These are phyloP conservation scores for Silvanus unidentatus DNA, from an alignment of 2,888 invertebrate species.

Conservation along the genomic window DNA sequence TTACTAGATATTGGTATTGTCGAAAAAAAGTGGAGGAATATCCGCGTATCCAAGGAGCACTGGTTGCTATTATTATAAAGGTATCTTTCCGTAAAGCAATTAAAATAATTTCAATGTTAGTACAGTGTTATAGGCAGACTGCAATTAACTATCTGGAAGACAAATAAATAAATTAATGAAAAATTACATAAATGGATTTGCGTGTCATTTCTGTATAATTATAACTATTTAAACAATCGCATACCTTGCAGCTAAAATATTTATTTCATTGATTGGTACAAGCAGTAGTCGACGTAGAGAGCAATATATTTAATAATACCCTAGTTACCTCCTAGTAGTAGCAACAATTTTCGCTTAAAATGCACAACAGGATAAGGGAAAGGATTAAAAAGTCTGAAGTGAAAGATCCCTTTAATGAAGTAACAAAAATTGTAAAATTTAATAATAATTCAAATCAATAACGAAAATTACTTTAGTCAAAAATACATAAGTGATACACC, in stretches of 20 bases:
- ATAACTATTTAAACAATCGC: slow-evolving; percentile 5
- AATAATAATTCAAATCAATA: too few species aligned
- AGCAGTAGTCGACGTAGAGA: too few species aligned
- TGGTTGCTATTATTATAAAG: slow-evolving; percentile 3
- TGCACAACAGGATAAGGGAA: too few species aligned
- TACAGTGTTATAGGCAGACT: slow-evolving; percentile 13
- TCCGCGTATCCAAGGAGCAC: slow-evolving; percentile 5
- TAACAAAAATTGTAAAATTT: too few species aligned
- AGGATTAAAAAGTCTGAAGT: too few species aligned
- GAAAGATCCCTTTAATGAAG: too few species aligned
- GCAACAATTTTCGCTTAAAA: too few species aligned
- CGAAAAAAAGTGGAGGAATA: not conserved
- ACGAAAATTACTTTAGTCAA: too few species aligned
- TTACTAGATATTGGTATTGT: slow-evolving; percentile 1
- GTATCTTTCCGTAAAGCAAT: slow-evolving; percentile 19
- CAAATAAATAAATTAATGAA: slow-evolving; percentile 30
- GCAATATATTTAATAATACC: slow-evolving; percentile 6
- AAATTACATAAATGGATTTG: slow-evolving; percentile 32
- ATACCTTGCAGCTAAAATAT: slow-evolving; percentile 2
- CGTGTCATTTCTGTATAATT: slow-evolving; percentile 29
- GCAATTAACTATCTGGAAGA: slow-evolving; percentile 16
- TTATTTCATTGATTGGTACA: slow-evolving; percentile 1
- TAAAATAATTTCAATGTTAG: slow-evolving; percentile 20
- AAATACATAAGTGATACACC: too few species aligned
- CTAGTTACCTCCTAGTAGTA: slow-evolving; percentile 1